Percentiles rank a stretch among this genome's conserved stretches.
Evolutionary conservation across 2,797 vertebrate species (phyloP).

Genomic region (Hemibagrus guttatus): DNA sequence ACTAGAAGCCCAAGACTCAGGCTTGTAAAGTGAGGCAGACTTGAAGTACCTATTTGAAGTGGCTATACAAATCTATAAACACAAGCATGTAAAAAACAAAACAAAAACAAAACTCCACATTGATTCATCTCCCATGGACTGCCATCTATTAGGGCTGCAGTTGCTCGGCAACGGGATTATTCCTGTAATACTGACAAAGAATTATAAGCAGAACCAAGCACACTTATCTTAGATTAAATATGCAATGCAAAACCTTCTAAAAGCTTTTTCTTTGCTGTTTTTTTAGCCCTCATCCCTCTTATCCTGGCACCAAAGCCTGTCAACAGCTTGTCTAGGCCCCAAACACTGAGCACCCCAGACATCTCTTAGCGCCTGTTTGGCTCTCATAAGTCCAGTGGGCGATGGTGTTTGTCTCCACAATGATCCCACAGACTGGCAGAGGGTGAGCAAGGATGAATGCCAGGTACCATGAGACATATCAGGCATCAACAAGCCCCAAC

Average conservation of each 20-base stretch:
- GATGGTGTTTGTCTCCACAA: slow-evolving; percentile 16
- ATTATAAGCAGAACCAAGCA: slow-evolving; percentile 8
- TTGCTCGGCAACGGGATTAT: slow-evolving; percentile 46
- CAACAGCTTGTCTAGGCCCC: slow-evolving; percentile 42
- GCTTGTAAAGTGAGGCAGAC: not conserved
- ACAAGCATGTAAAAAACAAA: slow-evolving; percentile 1
- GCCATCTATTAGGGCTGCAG: slow-evolving; percentile 21
- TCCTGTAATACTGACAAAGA: slow-evolving; percentile 35
- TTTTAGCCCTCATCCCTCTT: not conserved
- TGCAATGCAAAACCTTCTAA: slow-evolving; percentile 6
- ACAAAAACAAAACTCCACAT: not conserved
- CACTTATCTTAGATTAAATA: slow-evolving; percentile 11
- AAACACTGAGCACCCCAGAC: slow-evolving; percentile 26
- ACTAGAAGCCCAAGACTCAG: not conserved
- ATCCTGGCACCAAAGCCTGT: slow-evolving; percentile 23
- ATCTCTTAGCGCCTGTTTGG: slow-evolving; percentile 36
- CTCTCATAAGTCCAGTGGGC: slow-evolving; percentile 43
- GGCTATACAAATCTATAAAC: slow-evolving; percentile 21
- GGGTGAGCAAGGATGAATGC: slow-evolving; percentile 21
- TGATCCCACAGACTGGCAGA: slow-evolving; percentile 19
- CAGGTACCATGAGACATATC: slow-evolving; percentile 37
- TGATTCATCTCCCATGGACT: slow-evolving; percentile 18
- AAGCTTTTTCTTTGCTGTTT: slow-evolving; percentile 17
- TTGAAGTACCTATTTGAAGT: not conserved
- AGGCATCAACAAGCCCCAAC: slow-evolving; percentile 39